These are phyloP conservation scores for Cephalopachus bancanus DNA, from an alignment of 2,797 vertebrate species.

Conservation along the genomic window DNA sequence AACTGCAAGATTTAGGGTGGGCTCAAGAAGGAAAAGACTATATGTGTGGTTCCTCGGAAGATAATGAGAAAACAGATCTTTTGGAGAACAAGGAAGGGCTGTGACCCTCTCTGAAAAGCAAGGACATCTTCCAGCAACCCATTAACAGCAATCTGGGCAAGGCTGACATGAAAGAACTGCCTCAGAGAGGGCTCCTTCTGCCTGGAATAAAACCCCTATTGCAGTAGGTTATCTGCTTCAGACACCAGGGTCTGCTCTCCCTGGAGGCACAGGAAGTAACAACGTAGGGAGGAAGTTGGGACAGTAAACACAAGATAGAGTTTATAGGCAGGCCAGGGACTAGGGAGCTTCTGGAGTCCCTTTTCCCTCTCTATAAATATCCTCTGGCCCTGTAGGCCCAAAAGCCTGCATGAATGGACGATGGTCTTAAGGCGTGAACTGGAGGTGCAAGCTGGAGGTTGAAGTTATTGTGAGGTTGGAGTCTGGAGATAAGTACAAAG, in stretches of 20 bases:
- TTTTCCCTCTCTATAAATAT: neutral
- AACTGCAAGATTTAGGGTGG: neutral
- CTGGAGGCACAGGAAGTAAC: neutral
- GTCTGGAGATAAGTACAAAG: too few species aligned
- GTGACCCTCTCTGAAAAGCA: neutral
- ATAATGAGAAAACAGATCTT: neutral
- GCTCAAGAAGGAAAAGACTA: neutral
- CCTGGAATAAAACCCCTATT: neutral
- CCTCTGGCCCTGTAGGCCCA: neutral
- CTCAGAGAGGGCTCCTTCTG: neutral
- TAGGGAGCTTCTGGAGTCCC: neutral
- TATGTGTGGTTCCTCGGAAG: neutral
- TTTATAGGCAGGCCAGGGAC: neutral
- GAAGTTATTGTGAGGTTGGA: too few species aligned
- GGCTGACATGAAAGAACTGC: neutral
- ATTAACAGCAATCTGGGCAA: neutral
- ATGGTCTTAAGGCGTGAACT: too few species aligned
- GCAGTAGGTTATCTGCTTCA: neutral
- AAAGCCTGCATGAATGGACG: neutral
- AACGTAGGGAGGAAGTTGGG: neutral
- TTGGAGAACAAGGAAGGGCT: neutral
- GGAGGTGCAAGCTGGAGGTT: too few species aligned
- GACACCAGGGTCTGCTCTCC: neutral
- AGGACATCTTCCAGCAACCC: neutral
- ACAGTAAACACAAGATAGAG: neutral